Base-by-base conservation (phyloP, 2,797 vertebrate species). In the Otolemur crassicaudatus region DNA sequence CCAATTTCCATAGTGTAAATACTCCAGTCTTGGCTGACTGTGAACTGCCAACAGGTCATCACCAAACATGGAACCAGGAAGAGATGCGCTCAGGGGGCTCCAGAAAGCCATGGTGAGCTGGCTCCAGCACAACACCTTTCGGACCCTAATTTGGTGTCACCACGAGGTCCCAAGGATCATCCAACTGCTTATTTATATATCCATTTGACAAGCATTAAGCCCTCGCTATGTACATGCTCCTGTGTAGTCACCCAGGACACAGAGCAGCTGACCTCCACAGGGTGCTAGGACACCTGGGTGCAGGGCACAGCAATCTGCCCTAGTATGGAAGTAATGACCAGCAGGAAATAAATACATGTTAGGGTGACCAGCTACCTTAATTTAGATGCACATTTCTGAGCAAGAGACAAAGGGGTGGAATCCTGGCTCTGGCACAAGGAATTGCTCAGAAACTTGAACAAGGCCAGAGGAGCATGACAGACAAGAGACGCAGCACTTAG, bases 251-350 rank as follows among this genome's bases (percentile, higher is more conserved):
- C 37, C 40, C 19, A 12, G 7, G 20, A 27, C 27, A 53, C 63
- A 31, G 10, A 25, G 22, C 14, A 3, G 7, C 1, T 2, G 17
- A 9, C 40, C 5, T 43, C 29, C 20, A 0, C n/a, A 1, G 23
- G 31, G n/a, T 3, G 8, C 46, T 16, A 29, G 67, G 82, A 7
- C 61, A 49, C 69, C 23, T 14, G 49, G 49, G 49, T 53, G 49
- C 14, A 14, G 49, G 13, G 49, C 49, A 53, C 49, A 5, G 34
- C 25, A 2, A 31, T 0, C 49, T 1, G 7, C 29, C 16, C 31
- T 5, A 8, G 84, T 56, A 37, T 16, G 25, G 20, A 25, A 60
- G 65, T 27, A 9, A 1, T 12, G 46, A 12, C 58, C 17, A 20
- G 0, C n/a, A 16, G 7, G 17, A 56, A n/a, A 11, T 3, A 49